Percentiles rank a stretch among this genome's conserved stretches.
phyloP scores from a whole-genome alignment of 2,113 vertebrate genomes.

The Antechinus flavipes region DNA sequence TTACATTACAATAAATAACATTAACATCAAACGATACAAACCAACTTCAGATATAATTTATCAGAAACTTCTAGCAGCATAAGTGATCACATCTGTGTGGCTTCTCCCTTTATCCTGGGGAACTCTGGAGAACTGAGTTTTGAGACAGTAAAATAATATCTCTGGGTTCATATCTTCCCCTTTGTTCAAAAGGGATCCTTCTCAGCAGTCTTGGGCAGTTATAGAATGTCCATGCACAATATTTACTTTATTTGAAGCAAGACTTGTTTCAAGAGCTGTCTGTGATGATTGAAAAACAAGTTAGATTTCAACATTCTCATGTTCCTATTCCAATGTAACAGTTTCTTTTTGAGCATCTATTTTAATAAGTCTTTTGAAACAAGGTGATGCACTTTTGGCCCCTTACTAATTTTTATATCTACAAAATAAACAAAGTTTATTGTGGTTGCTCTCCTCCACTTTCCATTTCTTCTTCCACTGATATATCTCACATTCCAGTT shows the following conservation, averaged over 20 bases:
- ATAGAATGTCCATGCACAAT: background rate
- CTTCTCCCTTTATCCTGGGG: background rate
- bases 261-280: background rate
- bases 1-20: background rate
- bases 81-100: background rate
- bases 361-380: background rate
- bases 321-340: background rate
- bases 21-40: background rate
- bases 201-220: background rate
- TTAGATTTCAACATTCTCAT: background rate
- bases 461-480: background rate
- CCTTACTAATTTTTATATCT: background rate
- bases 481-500: background rate
- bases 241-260: background rate
- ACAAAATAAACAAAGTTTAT: background rate
- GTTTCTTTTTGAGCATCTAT: background rate
- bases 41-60: background rate
- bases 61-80: background rate
- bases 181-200: background rate
- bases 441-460: background rate
- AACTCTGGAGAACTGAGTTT: background rate
- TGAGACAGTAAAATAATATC: background rate
- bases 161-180: background rate
- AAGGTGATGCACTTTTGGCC: background rate
- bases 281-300: background rate